These are phyloP conservation scores for Aegithalos caudatus DNA, from an alignment of 2,113 vertebrate species.

Conservation along the genomic window DNA sequence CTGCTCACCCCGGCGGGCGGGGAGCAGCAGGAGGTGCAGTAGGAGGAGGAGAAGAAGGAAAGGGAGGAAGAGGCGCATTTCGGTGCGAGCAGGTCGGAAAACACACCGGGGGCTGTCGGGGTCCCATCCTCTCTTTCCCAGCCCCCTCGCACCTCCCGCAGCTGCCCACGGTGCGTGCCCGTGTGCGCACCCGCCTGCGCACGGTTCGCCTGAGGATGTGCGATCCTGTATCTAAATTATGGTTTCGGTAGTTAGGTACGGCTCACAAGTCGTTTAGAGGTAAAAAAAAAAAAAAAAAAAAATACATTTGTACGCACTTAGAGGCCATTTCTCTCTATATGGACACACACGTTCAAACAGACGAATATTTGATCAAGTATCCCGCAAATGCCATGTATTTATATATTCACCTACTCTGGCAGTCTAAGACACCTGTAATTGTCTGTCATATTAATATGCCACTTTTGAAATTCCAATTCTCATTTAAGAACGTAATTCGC, in stretches of 20 bases:
- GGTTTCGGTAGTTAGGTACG: not conserved
- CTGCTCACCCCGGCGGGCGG: not conserved
- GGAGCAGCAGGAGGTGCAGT: not conserved
- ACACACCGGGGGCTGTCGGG: too few species aligned
- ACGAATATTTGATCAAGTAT: not conserved
- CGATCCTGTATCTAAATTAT: not conserved
- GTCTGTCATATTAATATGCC: not conserved
- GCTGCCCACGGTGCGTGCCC: not conserved
- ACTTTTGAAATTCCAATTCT: not conserved
- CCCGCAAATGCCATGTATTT: not conserved
- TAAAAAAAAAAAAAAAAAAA: not conserved
- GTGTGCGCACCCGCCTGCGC: not conserved
- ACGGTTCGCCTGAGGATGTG: not conserved
- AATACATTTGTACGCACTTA: too few species aligned
- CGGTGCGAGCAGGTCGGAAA: not conserved
- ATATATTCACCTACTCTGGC: accelerated
- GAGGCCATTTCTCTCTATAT: not conserved
- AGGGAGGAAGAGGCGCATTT: accelerated
- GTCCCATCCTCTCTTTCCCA: not conserved
- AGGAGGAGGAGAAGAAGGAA: not conserved
- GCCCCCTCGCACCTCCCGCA: not conserved
- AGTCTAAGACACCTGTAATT: not conserved
- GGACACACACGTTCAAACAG: not conserved
- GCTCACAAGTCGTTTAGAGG: not conserved
- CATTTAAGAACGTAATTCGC: not conserved